Evolutionary conservation across 2,888 invertebrate genomes (phyloP), one percentile per base, ranked within the genome.

Genomic region (Andrena camellia): DNA sequence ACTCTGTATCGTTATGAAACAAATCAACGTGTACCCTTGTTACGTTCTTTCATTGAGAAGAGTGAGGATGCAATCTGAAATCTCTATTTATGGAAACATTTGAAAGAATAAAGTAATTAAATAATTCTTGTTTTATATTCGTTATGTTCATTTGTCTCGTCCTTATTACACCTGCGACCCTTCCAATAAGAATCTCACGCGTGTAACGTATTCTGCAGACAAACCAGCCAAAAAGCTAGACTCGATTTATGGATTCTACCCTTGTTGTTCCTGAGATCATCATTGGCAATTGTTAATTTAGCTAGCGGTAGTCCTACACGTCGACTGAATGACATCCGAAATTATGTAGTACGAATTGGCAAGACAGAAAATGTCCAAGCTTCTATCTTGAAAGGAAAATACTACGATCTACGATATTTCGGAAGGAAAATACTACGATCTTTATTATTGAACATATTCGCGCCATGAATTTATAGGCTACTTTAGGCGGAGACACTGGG

Each of bases 211-310:
- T 50, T 50, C 50, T 50, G 7, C n/a, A 6, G n/a, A 6, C 20
- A 20, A 60, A 7, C 31, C n/a, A 17, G n/a, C 17, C 8, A 8
- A 31, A 5, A 26, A 33, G 33, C 57, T 54, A 42, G 8, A 2
- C 8, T 7, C 7, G 54, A 26, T 60, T 23, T 0, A 31, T 3
- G 23, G 33, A 50, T 23, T 17, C 17, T 33, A 17, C 42, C 35
- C 29, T 68, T 62, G 8, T 70, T 54, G 17, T 23, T 77, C 8
- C 20, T 13, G 4, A 35, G 35, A 60, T 35, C 13, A 48, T 52
- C 42, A n/a, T 54, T 62, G 31, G 29, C 62, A 48, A 67, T 76
- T 67, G 10, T 35, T 71, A 33, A 73, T 76, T 72, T 57, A 62
- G 31, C 23, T n/a, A n/a, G 17, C 60, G 64, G 33, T 50, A 57